Evolutionary conservation across 2,113 vertebrate species (phyloP).

Genomic region (Cacatua alba): DNA sequence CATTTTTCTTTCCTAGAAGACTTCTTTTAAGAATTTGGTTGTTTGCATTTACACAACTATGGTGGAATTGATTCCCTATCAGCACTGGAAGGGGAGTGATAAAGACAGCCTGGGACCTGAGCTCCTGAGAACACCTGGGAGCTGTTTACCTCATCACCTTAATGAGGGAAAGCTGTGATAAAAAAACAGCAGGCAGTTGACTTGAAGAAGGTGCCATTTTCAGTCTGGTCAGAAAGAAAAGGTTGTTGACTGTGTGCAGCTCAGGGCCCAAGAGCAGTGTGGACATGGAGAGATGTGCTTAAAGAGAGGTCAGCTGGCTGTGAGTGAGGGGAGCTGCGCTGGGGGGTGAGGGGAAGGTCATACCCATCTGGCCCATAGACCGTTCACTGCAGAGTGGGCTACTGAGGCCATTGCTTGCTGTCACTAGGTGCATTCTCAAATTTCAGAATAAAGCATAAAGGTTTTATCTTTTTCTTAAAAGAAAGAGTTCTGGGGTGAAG

Average conservation of each 20-base stretch:
- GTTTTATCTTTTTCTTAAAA: background rate
- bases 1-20: background rate
- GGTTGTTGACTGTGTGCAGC: background rate
- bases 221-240: background rate
- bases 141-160: background rate
- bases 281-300: background rate
- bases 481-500: background rate
- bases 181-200: background rate
- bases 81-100: background rate
- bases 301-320: background rate
- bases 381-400: fast-evolving
- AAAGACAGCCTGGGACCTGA: background rate
- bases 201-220: background rate
- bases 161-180: background rate
- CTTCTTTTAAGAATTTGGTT: background rate
- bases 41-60: background rate
- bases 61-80: background rate
- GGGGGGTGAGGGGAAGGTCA: too few relatives aligned
- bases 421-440: background rate
- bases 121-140: background rate
- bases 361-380: too few relatives aligned
- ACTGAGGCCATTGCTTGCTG: background rate
- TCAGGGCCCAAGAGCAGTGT: background rate
- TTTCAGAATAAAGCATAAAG: background rate
- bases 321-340: background rate